A percentile compares a stretch with the other conserved stretches of the same genome.
Evolutionary conservation across 1,140 invertebrate genomes (phyloP).

Genomic region (Solenopsis fugax): DNA sequence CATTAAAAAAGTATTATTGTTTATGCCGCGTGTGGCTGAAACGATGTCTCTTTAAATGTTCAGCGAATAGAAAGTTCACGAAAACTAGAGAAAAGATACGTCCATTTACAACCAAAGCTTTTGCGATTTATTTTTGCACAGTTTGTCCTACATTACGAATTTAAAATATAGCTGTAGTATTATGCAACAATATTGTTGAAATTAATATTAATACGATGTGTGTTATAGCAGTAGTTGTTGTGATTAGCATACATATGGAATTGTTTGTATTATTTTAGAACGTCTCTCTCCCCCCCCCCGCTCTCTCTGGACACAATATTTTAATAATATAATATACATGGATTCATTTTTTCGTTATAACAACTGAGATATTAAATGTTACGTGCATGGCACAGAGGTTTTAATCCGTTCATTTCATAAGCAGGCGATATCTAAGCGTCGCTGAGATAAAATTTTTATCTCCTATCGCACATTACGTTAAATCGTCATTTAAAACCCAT

Average conservation of each 20-base stretch:
- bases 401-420: constrained; percentile 21
- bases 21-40: not conserved
- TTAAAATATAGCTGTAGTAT: not conserved
- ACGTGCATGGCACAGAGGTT: not conserved
- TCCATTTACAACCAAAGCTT: not conserved
- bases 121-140: not conserved
- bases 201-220: constrained; percentile 24
- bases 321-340: not conserved
- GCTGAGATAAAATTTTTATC: constrained; percentile 14
- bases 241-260: not conserved
- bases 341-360: not conserved
- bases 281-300: too few species aligned
- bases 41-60: not conserved
- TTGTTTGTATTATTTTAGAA: not conserved
- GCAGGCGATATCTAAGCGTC: not conserved
- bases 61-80: not conserved
- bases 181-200: not conserved
- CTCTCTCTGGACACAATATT: not conserved
- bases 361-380: not conserved
- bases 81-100: not conserved
- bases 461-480: not conserved
- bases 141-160: not conserved
- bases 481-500: constrained; percentile 3
- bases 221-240: not conserved
- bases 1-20: constrained; percentile 16